Percentiles rank a stretch among this genome's conserved stretches.
Conservation (phyloP, 2,113 vertebrate species). For the Daubentonia madagascariensis region DNA sequence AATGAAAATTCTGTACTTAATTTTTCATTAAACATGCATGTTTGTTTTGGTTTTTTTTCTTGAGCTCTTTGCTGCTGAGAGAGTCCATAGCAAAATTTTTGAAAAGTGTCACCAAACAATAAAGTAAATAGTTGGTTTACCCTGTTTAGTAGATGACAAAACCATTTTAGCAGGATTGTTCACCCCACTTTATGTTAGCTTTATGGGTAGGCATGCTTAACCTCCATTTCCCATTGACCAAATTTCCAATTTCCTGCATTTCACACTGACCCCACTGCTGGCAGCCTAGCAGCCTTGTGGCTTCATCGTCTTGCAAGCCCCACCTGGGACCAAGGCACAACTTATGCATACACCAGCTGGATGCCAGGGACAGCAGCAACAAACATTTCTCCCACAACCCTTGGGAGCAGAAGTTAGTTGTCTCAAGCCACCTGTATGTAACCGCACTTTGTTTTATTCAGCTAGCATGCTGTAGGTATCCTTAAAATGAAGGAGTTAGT, state of each 20-base stretch:
- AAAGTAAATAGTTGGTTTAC: neutral
- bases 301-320: neutral
- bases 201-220: neutral
- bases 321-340: too few relatives aligned
- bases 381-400: neutral
- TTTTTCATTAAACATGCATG: neutral
- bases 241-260: neutral
- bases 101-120: neutral
- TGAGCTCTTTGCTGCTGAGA: neutral
- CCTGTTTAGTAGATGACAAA: neutral
- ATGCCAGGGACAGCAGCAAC: neutral
- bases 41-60: conserved; percentile 7
- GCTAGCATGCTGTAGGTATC: neutral
- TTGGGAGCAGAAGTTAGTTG: neutral
- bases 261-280: neutral
- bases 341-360: neutral
- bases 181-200: neutral
- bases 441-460: neutral
- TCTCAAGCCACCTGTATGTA: neutral
- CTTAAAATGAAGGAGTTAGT: neutral
- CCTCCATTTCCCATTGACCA: neutral
- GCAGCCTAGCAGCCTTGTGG: neutral
- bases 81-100: neutral
- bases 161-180: neutral
- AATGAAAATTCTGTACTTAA: neutral